Percentiles rank a stretch among this genome's conserved stretches.
phyloP scores from a whole-genome alignment of 2,888 invertebrate genomes.

The Ophioninae sp. region DNA sequence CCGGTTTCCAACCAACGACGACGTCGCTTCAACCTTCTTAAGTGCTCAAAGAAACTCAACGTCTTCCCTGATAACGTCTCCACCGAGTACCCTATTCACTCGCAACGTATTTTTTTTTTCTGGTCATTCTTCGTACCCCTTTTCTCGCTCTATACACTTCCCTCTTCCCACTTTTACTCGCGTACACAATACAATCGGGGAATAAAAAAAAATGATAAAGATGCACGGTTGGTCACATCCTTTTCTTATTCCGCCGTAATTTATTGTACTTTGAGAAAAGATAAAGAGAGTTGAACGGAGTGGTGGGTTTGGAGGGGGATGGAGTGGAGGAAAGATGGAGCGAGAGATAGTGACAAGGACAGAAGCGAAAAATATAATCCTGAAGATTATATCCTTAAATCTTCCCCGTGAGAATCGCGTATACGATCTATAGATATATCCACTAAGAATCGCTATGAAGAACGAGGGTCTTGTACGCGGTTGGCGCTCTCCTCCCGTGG shows the following conservation, averaged over 20 bases:
- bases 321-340: slow-evolving; percentile 16
- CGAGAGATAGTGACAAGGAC: slow-evolving; percentile 55
- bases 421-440: slow-evolving; percentile 30
- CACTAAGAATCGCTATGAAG: slow-evolving; percentile 59
- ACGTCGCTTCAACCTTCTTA: slow-evolving; percentile 42
- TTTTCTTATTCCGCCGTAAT: slow-evolving; percentile 44
- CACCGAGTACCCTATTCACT: slow-evolving; percentile 44
- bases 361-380: slow-evolving; percentile 59
- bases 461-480: slow-evolving; percentile 59
- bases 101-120: slow-evolving; percentile 35
- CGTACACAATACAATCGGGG: slow-evolving; percentile 46
- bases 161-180: slow-evolving; percentile 21
- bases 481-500: slow-evolving; percentile 36
- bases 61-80: slow-evolving; percentile 39
- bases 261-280: slow-evolving; percentile 49
- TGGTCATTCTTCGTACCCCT: background rate
- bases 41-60: slow-evolving; percentile 54
- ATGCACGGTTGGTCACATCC: slow-evolving; percentile 43
- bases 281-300: slow-evolving; percentile 10
- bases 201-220: slow-evolving; percentile 29
- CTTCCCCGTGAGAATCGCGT: slow-evolving; percentile 46
- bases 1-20: background rate
- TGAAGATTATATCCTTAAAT: slow-evolving; percentile 58
- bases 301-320: background rate
- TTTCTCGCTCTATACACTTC: slow-evolving; percentile 23